Base-by-base conservation (phyloP, 2,797 vertebrate genomes). In the Megaceryle alcyon region DNA sequence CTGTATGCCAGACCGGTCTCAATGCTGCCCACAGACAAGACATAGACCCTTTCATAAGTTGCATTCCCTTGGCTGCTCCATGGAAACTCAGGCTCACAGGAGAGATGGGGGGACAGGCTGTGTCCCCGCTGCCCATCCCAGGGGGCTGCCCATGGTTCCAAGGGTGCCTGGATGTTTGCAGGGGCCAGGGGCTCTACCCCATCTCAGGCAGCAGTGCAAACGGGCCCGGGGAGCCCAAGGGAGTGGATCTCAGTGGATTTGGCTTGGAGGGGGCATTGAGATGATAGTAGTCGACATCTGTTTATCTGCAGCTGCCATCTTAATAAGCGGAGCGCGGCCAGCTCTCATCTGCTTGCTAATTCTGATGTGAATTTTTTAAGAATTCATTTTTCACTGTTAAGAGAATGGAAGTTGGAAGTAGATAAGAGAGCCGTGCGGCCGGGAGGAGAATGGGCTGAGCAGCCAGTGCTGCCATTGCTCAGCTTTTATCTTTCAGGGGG, bases 271-370 rank as follows among this genome's bases (percentile, higher is more conserved):
- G 92, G 87, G 33, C 94, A 90, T 59, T 81, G 94, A 94, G 92
- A 93, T 86, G 87, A 93, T 95, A 90, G 95, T 72, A 94, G 88
- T 70, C 2, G 68, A 96, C 92, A 82, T 95, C 92, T 94, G 91
- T 95, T 96, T 96, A 97, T 97, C 94, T 95, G 89, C 90, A 90
- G 88, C 87, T 95, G 93, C 92, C 84, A 86, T 95, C 93, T 96
- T 94, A 94, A 93, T 95, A 95, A 96, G 91, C n/a, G 3, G 90
- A 92, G 94, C 5, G 17, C 1, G 39, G 83, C 83, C 85, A 83
- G 95, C 70, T 93, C 89, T 91, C 90, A 82, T 91, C 88, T 80
- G 90, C 86, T 88, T 78, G 72, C 90, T 95, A 95, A 92, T 96
- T 97, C 94, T 91, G 86, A 94, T 94, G 77, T 92, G 89, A 87